Base-by-base conservation (phyloP, 2,888 invertebrate genomes). In the Pterostichus madidus region DNA sequence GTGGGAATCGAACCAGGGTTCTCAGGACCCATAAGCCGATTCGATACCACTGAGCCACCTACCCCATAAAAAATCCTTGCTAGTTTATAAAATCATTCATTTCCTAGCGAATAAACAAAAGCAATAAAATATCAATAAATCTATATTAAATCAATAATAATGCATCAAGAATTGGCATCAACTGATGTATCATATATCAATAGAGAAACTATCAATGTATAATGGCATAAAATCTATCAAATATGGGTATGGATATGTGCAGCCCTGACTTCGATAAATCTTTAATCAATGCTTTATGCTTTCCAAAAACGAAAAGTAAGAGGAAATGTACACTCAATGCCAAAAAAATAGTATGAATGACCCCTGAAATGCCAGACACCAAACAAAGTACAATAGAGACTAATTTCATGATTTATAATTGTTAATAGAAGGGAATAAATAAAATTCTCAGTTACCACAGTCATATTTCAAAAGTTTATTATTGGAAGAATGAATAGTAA, bases 291-390 rank as follows among this genome's bases (percentile, higher is more conserved):
- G 32, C 32, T 32, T 5, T n/a, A 7, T 6, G 32, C 64, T 64
- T 64, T 64, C 64, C 64, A 64, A 64, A 64, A 64, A 24, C 31
- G 35, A 64, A 31, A 64, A 64, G 64, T 64, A 64, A 64, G 64
- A 64, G 64, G 64, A 32, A 13, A 64, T 10, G 11, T 64, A 4
- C 6, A 64, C 3, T 64, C 64, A 64, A 64, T 64, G 64, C 64
- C 35, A 11, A 64, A 64, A 64, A 64, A 17, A 11, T 52, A 13
- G 52, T 52, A 56, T 17, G 10, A 6, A 32, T 64, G 31, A 53
- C 53, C 53, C 53, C 17, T 53, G 0, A 31, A 59, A 59, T 59
- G 31, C 8, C 10, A 59, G 5, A 59, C 13, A 17, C 10, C 15
- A 53, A 39, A 39, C 39, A 39, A 39, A 39, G 8, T 39, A 39